phyloP scores from a whole-genome alignment of 2,113 vertebrate genomes.

The Elephantulus edwardii region DNA sequence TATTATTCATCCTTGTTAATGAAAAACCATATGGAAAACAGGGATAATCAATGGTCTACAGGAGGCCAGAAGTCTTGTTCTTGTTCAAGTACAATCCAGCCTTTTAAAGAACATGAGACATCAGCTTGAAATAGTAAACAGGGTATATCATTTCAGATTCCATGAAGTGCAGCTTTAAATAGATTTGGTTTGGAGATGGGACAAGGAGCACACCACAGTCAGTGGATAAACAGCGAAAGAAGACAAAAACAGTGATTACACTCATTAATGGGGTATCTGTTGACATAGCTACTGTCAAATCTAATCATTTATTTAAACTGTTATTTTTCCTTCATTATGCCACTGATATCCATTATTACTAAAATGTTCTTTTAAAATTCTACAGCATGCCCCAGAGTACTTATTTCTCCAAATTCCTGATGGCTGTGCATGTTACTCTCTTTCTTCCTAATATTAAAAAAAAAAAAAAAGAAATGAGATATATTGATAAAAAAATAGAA shows the following conservation, averaged over 20 bases:
- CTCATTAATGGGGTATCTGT: conserved; percentile 63
- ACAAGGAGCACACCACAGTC: conserved; percentile 61
- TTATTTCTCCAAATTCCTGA: background rate
- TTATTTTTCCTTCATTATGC: conserved; percentile 61
- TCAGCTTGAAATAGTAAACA: conserved; percentile 73
- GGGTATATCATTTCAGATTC: conserved; percentile 72
- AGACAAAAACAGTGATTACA: conserved; percentile 68
- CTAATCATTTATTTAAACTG: conserved; percentile 68
- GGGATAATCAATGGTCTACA: background rate
- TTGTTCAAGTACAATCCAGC: conserved; percentile 44
- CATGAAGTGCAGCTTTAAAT: conserved; percentile 72
- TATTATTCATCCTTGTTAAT: conserved; percentile 46
- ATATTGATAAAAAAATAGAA: background rate
- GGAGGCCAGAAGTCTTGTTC: conserved; percentile 50
- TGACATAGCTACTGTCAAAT: conserved; percentile 59
- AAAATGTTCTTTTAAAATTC: conserved; percentile 47
- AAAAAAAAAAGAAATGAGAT: background rate
- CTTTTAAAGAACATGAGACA: conserved; percentile 67
- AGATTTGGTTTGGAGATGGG: conserved; percentile 74
- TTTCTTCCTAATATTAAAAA: background rate
- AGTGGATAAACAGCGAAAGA: conserved; percentile 39
- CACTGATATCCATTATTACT: conserved; percentile 48
- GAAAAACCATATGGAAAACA: conserved; percentile 55
- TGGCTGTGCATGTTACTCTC: background rate
- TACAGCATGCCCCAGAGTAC: background rate